Evolutionary conservation across 1,140 invertebrate species (phyloP), one percentile per base, ranked within the genome.

Genomic region (Drosophila cardini): DNA sequence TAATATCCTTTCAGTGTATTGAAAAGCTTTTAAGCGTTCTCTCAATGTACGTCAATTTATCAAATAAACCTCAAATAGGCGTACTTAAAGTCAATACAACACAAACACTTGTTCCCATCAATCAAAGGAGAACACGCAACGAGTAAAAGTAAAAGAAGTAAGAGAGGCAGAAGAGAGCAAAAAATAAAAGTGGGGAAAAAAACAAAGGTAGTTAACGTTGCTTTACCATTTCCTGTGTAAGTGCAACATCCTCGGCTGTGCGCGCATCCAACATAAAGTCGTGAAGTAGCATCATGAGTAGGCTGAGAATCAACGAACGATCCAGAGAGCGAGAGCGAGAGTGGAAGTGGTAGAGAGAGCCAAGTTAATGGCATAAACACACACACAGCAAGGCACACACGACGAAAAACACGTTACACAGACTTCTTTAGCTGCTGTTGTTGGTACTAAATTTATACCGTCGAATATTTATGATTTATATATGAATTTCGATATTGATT

Each of bases 171-270:
- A 15, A 64, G 32, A 16, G 32, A n/a, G 18, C 21, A 8, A 21
- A 34, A n/a, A n/a, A n/a, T n/a, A n/a, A n/a, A n/a, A n/a, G n/a
- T n/a, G n/a, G n/a, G n/a, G n/a, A n/a, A n/a, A 16, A 16, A 30
- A 2, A 16, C 8, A 30, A 45, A 62, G 36, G 48, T 45, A 56
- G 34, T 56, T 57, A 48, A 26, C 34, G n/a, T 48, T 30, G 55
- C 53, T 83, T 91, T 91, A 91, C 90, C 90, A 91, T 91, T 91
- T 91, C 90, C 77, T 87, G 90, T 70, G 85, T 83, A 50, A 91
- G 78, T 72, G 85, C 90, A 78, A 91, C 72, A 81, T 91, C 90
- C 79, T 91, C 90, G 55, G 79, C 82, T 46, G 77, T 80, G 60
- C 87, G 79, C 63, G 90, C 70, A 67, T 91, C 80, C 77, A 91